A percentile compares a stretch with the other conserved stretches of the same genome.
Evolutionary conservation across 2,888 invertebrate genomes (phyloP).

Genomic region (Cremastinae sp.): DNA sequence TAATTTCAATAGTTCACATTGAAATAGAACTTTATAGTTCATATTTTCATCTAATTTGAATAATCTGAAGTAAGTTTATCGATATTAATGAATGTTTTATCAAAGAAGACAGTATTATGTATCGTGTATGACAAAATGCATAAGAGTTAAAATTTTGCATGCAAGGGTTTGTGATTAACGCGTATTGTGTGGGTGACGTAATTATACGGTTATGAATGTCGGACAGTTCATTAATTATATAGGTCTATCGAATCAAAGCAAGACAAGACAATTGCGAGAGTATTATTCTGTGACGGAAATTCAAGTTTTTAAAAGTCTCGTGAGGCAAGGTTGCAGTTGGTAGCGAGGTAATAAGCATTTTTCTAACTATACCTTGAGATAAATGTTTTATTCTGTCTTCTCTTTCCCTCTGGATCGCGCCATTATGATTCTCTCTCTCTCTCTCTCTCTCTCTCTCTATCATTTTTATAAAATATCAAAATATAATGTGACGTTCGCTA

Average conservation of each 20-base stretch:
- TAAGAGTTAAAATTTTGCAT: conserved; percentile 15
- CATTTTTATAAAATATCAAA: too few relatives aligned
- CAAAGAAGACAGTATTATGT: not conserved
- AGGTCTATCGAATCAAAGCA: conserved; percentile 61
- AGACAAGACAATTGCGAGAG: conserved; percentile 56
- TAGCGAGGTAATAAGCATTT: not conserved
- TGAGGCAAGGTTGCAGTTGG: conserved; percentile 20
- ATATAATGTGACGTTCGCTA: too few relatives aligned
- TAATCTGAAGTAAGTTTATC: too few relatives aligned
- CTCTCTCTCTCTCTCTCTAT: too few relatives aligned
- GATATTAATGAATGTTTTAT: too few relatives aligned
- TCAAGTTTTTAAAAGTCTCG: not conserved
- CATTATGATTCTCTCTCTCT: too few relatives aligned
- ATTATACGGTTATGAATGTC: conserved; percentile 61
- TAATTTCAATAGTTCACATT: too few relatives aligned
- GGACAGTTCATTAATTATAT: conserved; percentile 61
- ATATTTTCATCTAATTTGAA: too few relatives aligned
- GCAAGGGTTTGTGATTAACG: conserved; percentile 41
- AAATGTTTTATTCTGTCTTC: too few relatives aligned
- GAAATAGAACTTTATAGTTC: too few relatives aligned
- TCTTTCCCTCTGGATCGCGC: too few relatives aligned
- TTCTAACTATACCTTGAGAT: too few relatives aligned
- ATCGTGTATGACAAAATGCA: not conserved
- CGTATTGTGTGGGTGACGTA: conserved; percentile 41
- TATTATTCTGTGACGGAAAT: conserved; percentile 1